Conservation (phyloP, 2,113 vertebrate genomes). For the Clinocottus analis region DNA sequence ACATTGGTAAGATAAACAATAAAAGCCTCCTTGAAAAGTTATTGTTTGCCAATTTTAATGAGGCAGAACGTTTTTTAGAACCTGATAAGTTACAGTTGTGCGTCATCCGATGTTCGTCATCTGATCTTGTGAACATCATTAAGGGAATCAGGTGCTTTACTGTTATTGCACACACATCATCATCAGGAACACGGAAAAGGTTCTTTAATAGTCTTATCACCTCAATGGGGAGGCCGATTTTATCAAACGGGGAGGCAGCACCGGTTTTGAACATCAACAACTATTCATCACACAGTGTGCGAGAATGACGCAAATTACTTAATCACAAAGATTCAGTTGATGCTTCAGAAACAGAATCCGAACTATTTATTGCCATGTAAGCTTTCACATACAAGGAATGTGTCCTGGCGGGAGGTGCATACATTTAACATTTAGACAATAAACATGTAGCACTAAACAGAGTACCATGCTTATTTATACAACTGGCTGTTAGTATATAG, state of each 20-base stretch:
- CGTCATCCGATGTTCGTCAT: slow-evolving; percentile 5
- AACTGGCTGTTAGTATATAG: no score
- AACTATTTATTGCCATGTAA: no score
- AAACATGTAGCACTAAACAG: no score
- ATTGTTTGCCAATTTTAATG: not conserved
- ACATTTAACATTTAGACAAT: no score
- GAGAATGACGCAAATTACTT: no score
- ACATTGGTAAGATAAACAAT: not conserved
- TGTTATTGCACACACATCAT: slow-evolving; percentile 3
- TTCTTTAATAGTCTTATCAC: slow-evolving; percentile 30
- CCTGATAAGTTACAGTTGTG: slow-evolving; percentile 3
- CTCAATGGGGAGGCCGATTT: slow-evolving; percentile 8
- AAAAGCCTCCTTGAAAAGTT: not conserved
- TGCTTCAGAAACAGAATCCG: no score
- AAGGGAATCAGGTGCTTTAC: slow-evolving; percentile 34
- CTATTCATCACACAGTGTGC: no score
- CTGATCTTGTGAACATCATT: slow-evolving; percentile 2
- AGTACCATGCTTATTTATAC: no score
- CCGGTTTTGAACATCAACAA: no score
- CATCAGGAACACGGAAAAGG: slow-evolving; percentile 8
- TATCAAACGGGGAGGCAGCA: slow-evolving; percentile 1
- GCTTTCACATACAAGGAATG: no score
- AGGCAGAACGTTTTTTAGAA: not conserved
- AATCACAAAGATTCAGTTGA: no score
- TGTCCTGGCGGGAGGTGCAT: no score